Percentiles rank a stretch among this genome's conserved stretches.
These are phyloP conservation scores for Thaumatotibia leucotreta DNA, from an alignment of 1,140 invertebrate genomes.

Conservation along the genomic window DNA sequence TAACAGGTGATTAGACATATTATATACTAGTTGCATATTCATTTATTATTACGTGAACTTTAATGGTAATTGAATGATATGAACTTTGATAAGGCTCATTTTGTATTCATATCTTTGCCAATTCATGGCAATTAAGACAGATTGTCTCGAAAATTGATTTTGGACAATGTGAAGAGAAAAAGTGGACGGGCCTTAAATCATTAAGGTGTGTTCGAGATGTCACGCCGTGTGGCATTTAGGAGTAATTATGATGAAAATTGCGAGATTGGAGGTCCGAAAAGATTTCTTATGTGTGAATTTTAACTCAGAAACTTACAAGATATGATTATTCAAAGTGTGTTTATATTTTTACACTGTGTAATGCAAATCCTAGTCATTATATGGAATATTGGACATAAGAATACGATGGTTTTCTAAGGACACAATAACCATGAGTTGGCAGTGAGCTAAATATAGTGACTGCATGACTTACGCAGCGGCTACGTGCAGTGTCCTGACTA, in stretches of 20 bases:
- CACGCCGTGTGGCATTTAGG: not conserved
- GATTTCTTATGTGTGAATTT: not conserved
- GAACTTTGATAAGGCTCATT: slow-evolving; percentile 1
- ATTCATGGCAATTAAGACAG: not conserved
- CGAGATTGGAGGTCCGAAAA: not conserved
- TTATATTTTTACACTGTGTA: not conserved
- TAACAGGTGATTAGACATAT: not conserved
- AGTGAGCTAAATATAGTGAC: too few relatives aligned
- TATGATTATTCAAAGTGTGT: too few relatives aligned
- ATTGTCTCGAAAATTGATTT: not conserved
- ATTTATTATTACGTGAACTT: slow-evolving; percentile 4
- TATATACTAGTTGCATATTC: not conserved
- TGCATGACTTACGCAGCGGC: too few relatives aligned
- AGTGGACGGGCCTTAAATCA: not conserved
- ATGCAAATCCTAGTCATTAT: too few relatives aligned
- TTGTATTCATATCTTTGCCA: not conserved
- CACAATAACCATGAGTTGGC: too few relatives aligned
- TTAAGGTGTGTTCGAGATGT: not conserved
- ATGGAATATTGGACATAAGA: too few relatives aligned
- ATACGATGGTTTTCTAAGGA: too few relatives aligned
- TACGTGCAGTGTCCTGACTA: too few relatives aligned
- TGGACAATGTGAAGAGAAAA: not conserved
- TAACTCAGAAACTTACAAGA: not conserved
- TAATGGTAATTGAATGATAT: slow-evolving; percentile 8
- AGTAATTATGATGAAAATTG: not conserved